Conservation (phyloP, 2,113 vertebrate genomes). For the Peromyscus polionotus region DNA sequence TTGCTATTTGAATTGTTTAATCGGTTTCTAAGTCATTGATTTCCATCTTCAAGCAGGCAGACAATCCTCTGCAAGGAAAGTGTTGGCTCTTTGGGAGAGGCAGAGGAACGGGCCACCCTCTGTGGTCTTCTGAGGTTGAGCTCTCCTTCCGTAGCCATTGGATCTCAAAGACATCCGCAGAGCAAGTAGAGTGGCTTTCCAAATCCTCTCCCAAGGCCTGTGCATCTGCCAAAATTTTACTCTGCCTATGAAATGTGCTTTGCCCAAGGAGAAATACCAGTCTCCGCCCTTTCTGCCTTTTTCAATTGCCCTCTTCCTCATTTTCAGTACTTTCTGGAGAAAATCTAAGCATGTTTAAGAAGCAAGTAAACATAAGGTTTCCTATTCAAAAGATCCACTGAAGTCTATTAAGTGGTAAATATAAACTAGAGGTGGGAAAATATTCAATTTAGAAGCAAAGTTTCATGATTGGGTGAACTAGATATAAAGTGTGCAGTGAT, state of each 20-base stretch:
- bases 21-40: slow-evolving; percentile 82
- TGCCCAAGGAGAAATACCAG: neutral
- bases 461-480: neutral
- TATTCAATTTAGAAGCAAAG: neutral
- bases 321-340: slow-evolving; percentile 31
- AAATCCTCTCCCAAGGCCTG: slow-evolving; percentile 21
- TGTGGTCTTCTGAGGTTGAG: neutral
- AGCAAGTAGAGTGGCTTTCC: neutral
- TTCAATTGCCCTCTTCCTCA: neutral
- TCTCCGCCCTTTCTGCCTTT: neutral
- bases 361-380: slow-evolving; percentile 30
- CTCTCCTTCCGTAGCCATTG: slow-evolving; percentile 7
- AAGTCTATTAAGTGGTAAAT: slow-evolving; percentile 11
- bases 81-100: slow-evolving; percentile 19
- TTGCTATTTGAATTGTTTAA: slow-evolving; percentile 83
- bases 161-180: neutral
- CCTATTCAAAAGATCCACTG: neutral
- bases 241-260: slow-evolving; percentile 6
- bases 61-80: slow-evolving; percentile 64
- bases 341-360: slow-evolving; percentile 37
- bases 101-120: neutral
- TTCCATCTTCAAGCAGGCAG: slow-evolving; percentile 77
- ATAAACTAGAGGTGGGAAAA: neutral
- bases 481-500: neutral
- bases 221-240: neutral